These are phyloP conservation scores for Hemibagrus guttatus DNA, from an alignment of 2,797 vertebrate genomes.

Conservation along the genomic window DNA sequence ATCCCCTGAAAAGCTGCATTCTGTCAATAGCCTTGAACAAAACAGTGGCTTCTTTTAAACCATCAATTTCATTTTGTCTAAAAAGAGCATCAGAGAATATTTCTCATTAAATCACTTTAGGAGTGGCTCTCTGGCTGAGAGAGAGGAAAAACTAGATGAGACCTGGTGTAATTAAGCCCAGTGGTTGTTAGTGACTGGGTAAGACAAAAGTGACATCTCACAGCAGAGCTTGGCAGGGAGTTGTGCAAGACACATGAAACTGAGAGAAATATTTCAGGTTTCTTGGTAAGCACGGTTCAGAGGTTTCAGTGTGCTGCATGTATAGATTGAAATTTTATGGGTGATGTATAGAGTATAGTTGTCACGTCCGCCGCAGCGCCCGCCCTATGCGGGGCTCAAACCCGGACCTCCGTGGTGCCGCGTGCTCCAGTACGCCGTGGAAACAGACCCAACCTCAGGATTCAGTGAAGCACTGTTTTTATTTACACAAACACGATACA, in stretches of 20 bases:
- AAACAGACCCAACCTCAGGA: too few relatives aligned
- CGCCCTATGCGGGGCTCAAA: too few relatives aligned
- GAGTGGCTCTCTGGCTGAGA: background rate
- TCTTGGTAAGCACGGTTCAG: background rate
- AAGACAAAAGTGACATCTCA: constrained; percentile 30
- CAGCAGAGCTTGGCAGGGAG: constrained; percentile 19
- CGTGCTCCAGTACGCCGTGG: too few relatives aligned
- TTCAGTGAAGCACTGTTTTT: too few relatives aligned
- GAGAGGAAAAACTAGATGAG: constrained; percentile 27
- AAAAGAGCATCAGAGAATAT: constrained; percentile 14
- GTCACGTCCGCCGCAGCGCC: too few relatives aligned
- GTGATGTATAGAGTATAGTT: too few relatives aligned
- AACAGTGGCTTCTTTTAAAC: constrained; percentile 13
- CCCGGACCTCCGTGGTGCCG: too few relatives aligned
- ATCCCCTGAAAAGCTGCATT: background rate
- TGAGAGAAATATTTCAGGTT: background rate
- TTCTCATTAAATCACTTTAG: constrained; percentile 16
- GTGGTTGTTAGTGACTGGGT: constrained; percentile 12
- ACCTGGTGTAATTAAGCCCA: constrained; percentile 39
- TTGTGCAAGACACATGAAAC: constrained; percentile 1
- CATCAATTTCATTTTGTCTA: background rate
- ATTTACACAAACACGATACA: too few relatives aligned
- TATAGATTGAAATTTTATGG: background rate
- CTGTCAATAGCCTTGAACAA: background rate
- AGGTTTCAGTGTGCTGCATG: background rate